A percentile compares a stretch with the other conserved stretches of the same genome.
Conservation (phyloP, 2,888 invertebrate species). For the Parthenolecanium corni region DNA sequence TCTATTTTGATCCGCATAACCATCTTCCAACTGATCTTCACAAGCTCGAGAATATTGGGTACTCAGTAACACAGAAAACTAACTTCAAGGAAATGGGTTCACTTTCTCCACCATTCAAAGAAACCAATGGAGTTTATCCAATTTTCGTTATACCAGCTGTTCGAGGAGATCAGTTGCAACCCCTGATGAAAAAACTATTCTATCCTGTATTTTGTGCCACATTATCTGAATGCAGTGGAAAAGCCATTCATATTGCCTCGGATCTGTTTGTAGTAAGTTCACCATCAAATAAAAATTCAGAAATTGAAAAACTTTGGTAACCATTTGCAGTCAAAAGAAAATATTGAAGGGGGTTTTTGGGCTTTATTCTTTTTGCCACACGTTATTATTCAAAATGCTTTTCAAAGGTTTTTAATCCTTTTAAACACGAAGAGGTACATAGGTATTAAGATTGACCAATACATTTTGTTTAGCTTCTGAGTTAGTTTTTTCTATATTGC, state of each 20-base stretch:
- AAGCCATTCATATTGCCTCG: slow-evolving; percentile 14
- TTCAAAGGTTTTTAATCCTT: not conserved
- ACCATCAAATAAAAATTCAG: not conserved
- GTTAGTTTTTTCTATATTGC: no score
- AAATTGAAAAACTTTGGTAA: no score
- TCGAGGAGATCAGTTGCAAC: slow-evolving; percentile 35
- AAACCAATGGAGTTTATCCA: slow-evolving; percentile 36
- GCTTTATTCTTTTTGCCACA: not conserved
- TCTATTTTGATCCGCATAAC: not conserved
- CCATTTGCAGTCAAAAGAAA: no score
- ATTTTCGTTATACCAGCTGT: slow-evolving; percentile 40
- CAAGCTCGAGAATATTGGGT: slow-evolving; percentile 10
- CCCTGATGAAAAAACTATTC: slow-evolving; percentile 36
- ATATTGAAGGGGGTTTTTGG: no score
- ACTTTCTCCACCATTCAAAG: slow-evolving; percentile 36
- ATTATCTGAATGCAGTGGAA: slow-evolving; percentile 33
- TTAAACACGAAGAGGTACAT: no score
- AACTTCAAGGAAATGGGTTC: slow-evolving; percentile 38
- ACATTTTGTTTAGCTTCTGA: no score
- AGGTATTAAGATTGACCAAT: no score
- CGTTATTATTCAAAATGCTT: not conserved
- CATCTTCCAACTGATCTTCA: slow-evolving; percentile 17
- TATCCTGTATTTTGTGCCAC: slow-evolving; percentile 40
- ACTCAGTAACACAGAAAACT: slow-evolving; percentile 30
- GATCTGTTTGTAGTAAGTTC: slow-evolving; percentile 29